Evolutionary conservation across 1,140 invertebrate species (phyloP), one percentile per base, ranked within the genome.

Genomic region (Drosophila serrata): DNA sequence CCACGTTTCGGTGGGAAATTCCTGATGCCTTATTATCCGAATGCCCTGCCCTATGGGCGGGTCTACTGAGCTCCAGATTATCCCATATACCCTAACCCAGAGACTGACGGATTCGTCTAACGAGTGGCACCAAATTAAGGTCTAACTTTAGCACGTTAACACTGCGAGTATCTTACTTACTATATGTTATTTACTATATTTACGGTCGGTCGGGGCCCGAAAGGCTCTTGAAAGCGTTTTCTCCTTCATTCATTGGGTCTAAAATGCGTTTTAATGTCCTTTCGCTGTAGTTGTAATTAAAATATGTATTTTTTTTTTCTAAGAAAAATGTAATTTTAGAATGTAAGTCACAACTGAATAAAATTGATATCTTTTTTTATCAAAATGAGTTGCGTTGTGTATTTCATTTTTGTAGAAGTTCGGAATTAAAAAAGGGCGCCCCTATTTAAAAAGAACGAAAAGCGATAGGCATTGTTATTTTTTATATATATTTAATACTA

Each of bases 1-100:
- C 77, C 84, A 0, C 79, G 92, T 13, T 92, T 92, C 45, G 92
- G 81, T 11, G 81, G 86, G 51, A 92, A 91, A 42, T 79, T 92
- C 59, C 56, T 93, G n/a, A 93, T 93, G 75, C 92, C 92, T 1
- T 92, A 92, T 55, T 90, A 91, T 79, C 91, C 91, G 12, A 90
- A 87, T 53, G 82, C 81, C 8, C 67, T 93, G 70, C 92, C 92
- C 29, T 93, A 93, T 53, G 92, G 92, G 7, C 82, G 92, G 35
- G 92, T 93, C 35, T 92, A 93, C 56, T 93, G 51, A 55, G 33
- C 62, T 65, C 12, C 19, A 55, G 42, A 39, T 46, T 57, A 3
- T 55, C 45, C 48, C 42, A 35, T 3, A 43, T 73, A 3, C 19
- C 33, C 37, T 17, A 51, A 4, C 69, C 76, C 76, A 82, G 76